Evolutionary conservation across 2,888 invertebrate species (phyloP), one percentile per base, ranked within the genome.

Genomic region (Cheilosia soror): DNA sequence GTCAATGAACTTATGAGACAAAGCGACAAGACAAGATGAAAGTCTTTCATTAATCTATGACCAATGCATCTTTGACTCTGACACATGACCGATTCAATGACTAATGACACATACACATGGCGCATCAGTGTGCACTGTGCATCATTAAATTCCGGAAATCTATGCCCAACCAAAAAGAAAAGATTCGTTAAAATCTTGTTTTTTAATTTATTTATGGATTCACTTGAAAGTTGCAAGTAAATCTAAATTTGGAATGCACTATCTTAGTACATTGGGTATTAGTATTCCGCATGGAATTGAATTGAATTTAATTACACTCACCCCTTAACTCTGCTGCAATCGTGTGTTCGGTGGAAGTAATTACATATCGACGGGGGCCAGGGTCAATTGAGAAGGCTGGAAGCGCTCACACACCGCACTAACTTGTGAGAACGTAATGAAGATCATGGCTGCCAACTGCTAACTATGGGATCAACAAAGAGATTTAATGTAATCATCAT

Each of bases 381-480:
- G 83, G 83, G 78, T 83, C 83, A 83, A 78, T 79, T 69, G 68
- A 29, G 76, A 55, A 71, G 69, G 58, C 47, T 71, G 58, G 58
- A 71, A 44, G 13, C 53, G 11, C 42, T 37, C 44, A 7, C 4
- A 37, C 40, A n/a, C 9, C 7, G 31, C 44, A 13, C 20, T 7
- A 0, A n/a, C 3, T 13, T 25, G 51, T 51, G 60, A 31, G 58
- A 76, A 49, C 58, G 27, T 42, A 29, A 27, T 29, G 66, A 76
- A 51, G 76, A 68, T 76, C 76, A 62, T 42, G 29, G 60, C 71
- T 60, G 44, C 7, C 58, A 20, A 44, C 58, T 40, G 49, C 69
- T 49, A 57, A 68, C 68, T 66, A 80, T 27, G 53, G 69, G 57
- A 76, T 81, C 58, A 78, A 73, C 79, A 68, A 78, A 73, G 83